Base-by-base conservation (phyloP, 2,888 invertebrate genomes). In the Aphrophora alni region DNA sequence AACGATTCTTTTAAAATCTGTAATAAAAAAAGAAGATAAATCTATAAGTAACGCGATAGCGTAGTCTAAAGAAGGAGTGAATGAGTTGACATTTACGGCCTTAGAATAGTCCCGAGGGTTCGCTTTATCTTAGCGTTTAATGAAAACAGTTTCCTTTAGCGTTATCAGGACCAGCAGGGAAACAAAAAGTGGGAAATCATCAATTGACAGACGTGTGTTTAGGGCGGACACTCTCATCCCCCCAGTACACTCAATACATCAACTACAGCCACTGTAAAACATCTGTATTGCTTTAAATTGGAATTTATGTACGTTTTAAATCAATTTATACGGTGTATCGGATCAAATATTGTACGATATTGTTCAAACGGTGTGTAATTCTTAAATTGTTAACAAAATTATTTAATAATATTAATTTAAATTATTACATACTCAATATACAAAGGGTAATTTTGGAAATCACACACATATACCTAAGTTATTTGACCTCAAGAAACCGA, bases 131-230 rank as follows among this genome's bases (percentile, higher is more conserved):
- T 21, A 1, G 12, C 59, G 21, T 59, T 59, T 21, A 59, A 59
- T 59, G 59, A 59, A 59, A 59, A 59, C 59, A 59, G 59, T 59
- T 59, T 59, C n/a, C 59, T 59, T 21, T 3, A 21, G 21, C 59
- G 59, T 59, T 59, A 59, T 21, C 59, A 59, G 4, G 21, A 59
- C 21, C 21, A 21, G 21, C 59, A n/a, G 59, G 59, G 59, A 1
- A 59, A 59, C 59, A 59, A 59, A 59, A 59, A 59, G 59, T 21
- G 59, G 59, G n/a, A 21, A 59, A 59, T 59, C 59, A 59, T 59
- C 59, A 59, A 59, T 59, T 59, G 59, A 59, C 59, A 59, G 59
- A 59, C 59, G 59, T 10, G 59, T 59, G 59, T 59, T 59, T 21
- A 59, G 59, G 59, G 59, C 59, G 59, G 59, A 21, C 59, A 59